Conservation (phyloP, 2,113 vertebrate species). For the Sinocyclocheilus rhinocerous region DNA sequence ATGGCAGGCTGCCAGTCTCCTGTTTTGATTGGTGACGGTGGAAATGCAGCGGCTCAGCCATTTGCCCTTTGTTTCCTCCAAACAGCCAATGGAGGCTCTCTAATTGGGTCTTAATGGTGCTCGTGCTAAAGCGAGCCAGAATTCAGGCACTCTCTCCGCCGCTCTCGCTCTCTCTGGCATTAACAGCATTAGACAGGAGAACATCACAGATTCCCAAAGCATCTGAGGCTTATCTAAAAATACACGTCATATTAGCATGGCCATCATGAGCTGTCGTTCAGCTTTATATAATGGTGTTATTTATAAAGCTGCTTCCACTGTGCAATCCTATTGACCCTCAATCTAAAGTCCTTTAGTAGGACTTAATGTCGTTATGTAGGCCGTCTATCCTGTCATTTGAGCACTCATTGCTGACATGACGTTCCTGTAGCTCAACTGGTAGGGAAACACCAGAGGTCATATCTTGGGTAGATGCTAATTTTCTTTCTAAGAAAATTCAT, state of each 20-base stretch:
- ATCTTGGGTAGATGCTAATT: neutral
- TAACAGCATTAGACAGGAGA: constrained; percentile 30
- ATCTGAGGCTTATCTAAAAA: constrained; percentile 45
- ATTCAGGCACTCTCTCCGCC: constrained; percentile 3
- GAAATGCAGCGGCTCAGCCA: constrained; percentile 57
- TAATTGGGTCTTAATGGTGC: constrained; percentile 75
- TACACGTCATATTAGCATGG: constrained; percentile 33
- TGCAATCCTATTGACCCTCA: constrained; percentile 16
- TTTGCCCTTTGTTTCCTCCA: constrained; percentile 68
- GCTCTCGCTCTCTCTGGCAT: constrained; percentile 13
- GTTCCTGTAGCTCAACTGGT: neutral
- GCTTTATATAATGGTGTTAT: constrained; percentile 27
- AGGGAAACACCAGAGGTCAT: neutral
- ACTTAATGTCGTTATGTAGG: neutral
- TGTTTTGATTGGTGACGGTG: constrained; percentile 67
- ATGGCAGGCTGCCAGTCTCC: constrained; percentile 68
- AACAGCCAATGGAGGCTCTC: constrained; percentile 69
- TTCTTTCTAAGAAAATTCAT: neutral
- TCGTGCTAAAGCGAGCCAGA: neutral
- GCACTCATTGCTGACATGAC: no score
- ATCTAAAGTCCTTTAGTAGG: constrained; percentile 14
- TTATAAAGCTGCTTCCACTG: constrained; percentile 24
- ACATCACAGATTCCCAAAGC: constrained; percentile 41
- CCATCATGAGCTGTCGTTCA: neutral
- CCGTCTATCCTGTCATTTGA: neutral